phyloP scores from a whole-genome alignment of 2,888 invertebrate genomes.

The Synergus itoensis region DNA sequence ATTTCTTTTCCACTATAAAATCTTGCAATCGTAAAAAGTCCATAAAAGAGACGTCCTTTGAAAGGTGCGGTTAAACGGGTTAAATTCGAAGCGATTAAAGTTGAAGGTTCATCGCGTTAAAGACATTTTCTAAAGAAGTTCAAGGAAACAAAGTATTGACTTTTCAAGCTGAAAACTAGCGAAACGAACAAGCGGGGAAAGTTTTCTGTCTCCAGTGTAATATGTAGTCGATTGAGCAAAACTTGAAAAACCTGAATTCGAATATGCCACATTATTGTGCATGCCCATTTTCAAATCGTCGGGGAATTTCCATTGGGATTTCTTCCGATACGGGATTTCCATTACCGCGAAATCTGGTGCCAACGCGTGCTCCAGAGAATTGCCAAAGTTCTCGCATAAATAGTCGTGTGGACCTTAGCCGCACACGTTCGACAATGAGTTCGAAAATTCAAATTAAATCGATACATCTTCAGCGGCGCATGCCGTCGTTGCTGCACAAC shows the following conservation, averaged over 20 bases:
- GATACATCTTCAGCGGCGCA: not conserved
- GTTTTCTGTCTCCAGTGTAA: not conserved
- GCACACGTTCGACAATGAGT: conserved; percentile 1
- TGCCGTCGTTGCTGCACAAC: not conserved
- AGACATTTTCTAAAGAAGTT: not conserved
- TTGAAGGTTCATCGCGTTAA: not conserved
- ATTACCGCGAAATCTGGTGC: conserved; percentile 26
- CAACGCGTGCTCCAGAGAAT: conserved; percentile 6
- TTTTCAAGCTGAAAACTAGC: not conserved
- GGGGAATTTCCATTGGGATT: not conserved
- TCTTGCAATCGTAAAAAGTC: not conserved
- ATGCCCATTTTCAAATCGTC: not conserved
- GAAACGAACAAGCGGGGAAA: not conserved
- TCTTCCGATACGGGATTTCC: conserved; percentile 11
- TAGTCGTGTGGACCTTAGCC: not conserved
- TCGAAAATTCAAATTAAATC: conserved; percentile 13
- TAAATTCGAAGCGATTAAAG: not conserved
- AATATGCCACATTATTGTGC: not conserved
- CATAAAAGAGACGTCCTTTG: not conserved
- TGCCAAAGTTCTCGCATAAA: conserved; percentile 34
- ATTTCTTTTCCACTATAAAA: not conserved
- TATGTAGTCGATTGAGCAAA: conserved; percentile 7
- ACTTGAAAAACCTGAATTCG: not conserved
- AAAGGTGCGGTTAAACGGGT: not conserved
- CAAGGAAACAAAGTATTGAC: not conserved